These are phyloP conservation scores for Xenopus petersii DNA, from an alignment of 2,797 vertebrate genomes.

Conservation along the genomic window DNA sequence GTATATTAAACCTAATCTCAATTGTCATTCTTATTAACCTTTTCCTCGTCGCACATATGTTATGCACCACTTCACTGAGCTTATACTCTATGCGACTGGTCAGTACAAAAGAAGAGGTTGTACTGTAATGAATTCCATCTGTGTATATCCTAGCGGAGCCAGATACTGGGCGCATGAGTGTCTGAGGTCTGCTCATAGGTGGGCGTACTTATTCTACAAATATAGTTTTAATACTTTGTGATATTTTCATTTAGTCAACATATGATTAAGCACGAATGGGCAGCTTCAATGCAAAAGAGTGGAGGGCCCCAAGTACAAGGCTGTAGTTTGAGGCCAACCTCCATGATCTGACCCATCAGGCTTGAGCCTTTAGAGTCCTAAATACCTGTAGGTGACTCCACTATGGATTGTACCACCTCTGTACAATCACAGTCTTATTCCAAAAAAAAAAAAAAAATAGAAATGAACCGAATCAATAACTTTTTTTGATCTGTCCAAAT, in stretches of 20 bases:
- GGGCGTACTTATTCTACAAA: constrained; percentile 29
- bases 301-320: too few species aligned
- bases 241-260: constrained; percentile 12
- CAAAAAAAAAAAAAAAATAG: too few species aligned
- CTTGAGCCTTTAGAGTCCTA: too few species aligned
- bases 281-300: too few species aligned
- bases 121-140: constrained; percentile 25
- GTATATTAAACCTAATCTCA: constrained; percentile 2
- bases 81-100: constrained; percentile 5
- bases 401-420: too few species aligned
- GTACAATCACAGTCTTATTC: too few species aligned
- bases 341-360: too few species aligned
- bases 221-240: constrained; percentile 11
- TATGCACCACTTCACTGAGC: neutral
- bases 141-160: constrained; percentile 26
- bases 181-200: constrained; percentile 31
- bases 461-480: too few species aligned
- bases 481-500: too few species aligned
- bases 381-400: too few species aligned
- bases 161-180: constrained; percentile 16
- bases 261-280: constrained; percentile 14
- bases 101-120: neutral
- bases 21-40: neutral
- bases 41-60: neutral
- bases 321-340: too few species aligned